Evolutionary conservation across 1,140 invertebrate genomes (phyloP).

Genomic region (Ditylenchus dipsaci): DNA sequence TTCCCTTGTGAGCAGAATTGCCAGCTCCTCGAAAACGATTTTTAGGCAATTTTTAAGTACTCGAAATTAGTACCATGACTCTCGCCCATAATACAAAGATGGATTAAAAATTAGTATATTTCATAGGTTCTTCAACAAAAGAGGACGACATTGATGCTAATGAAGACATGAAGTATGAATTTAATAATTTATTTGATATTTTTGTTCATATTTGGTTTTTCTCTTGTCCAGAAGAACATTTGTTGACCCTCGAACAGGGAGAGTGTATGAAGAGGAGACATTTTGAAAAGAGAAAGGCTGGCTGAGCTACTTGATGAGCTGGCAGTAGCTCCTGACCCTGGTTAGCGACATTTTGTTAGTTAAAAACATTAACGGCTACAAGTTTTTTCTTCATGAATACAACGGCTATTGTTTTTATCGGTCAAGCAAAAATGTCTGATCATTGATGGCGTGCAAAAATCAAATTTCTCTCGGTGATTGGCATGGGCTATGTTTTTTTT

Average conservation of each 20-base stretch:
- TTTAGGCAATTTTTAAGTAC: too few species aligned
- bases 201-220: slow-evolving; percentile 1
- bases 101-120: too few species aligned
- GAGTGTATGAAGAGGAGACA: slow-evolving; percentile 61
- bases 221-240: slow-evolving; percentile 54
- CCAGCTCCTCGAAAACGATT: too few species aligned
- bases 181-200: not conserved
- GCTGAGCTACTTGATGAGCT: slow-evolving; percentile 60
- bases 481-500: too few species aligned
- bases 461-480: too few species aligned
- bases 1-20: too few species aligned
- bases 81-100: too few species aligned
- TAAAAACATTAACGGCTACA: not conserved
- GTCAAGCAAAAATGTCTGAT: not conserved
- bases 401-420: not conserved
- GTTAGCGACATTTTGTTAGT: slow-evolving; percentile 27
- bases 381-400: not conserved
- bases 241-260: slow-evolving; percentile 59
- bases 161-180: slow-evolving; percentile 26
- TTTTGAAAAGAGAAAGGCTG: slow-evolving; percentile 58
- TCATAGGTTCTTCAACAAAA: slow-evolving; percentile 40
- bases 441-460: not conserved
- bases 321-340: slow-evolving; percentile 54
- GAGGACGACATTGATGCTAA: slow-evolving; percentile 36
- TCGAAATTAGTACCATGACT: too few species aligned